Base-by-base conservation (phyloP, 1,140 invertebrate species). In the Drosophila bocqueti region DNA sequence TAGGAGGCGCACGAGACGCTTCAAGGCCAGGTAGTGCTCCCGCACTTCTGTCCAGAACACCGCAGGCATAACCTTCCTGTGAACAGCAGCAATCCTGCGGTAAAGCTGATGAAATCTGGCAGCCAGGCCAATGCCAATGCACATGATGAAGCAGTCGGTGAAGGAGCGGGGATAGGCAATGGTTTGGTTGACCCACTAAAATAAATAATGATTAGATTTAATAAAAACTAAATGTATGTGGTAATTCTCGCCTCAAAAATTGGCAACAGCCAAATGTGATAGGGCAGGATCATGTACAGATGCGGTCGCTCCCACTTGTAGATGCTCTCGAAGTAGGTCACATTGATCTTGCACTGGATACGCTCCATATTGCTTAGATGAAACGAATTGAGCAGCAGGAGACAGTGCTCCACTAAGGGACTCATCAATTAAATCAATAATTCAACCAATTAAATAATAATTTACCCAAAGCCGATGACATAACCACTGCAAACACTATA, bases 1-100 rank as follows among this genome's bases (percentile, higher is more conserved):
- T 95, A 93, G 58, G 94, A 96, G 49, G 95, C 95, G 73, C 95
- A 96, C 96, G 1, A 96, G 92, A 69, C 96, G 96, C 66, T 95
- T 95, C 0, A 94, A 92, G 34, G 95, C 96, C 0, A 96, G 95
- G 38, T 96, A 92, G 58, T 92, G 87, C n/a, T 91, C 68, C 0
- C 91, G 80, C 24, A 92, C 83, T n/a, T 92, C 91, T 0, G 79
- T 90, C 45, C 96, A 93, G 16, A 96, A 94, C 0, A 96, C 93
- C 10, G 93, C 93, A 0, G 95, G 95, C 55, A 96, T 93, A n/a
- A 94, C 61, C 94, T 95, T 81, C 93, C 52, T 94, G 93, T 95
- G 95, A 7, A 93, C 92, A 4, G 81, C 77, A 21, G 89, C 85
- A 38, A 93, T 92, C 2, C 92, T 91, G 16, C 84, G 87, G 69